Evolutionary conservation across 2,797 vertebrate species (phyloP).

Genomic region (Cossypha caffra): DNA sequence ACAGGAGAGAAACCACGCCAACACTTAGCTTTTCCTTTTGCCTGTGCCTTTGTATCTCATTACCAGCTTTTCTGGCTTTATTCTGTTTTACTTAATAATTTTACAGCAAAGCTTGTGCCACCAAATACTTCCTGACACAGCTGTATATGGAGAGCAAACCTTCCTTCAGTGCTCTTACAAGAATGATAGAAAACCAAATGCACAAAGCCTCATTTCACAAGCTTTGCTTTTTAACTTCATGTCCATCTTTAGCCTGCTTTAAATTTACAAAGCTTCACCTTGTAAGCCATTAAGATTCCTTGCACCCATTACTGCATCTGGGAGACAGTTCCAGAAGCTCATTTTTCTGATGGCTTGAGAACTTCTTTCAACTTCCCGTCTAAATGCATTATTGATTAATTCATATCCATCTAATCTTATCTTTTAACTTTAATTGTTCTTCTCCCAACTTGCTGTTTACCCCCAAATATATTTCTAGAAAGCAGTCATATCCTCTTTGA

Average conservation of each 20-base stretch:
- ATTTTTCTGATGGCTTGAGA: background rate
- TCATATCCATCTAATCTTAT: background rate
- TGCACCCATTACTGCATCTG: background rate
- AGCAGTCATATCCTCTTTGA: background rate
- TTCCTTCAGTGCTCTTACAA: background rate
- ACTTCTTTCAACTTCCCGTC: background rate
- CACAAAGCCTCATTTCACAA: background rate
- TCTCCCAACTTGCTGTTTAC: background rate
- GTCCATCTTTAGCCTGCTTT: background rate
- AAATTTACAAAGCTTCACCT: background rate
- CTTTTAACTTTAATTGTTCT: background rate
- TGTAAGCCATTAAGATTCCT: background rate
- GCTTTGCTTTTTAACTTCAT: background rate
- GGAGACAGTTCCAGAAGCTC: background rate
- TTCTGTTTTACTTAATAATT: background rate
- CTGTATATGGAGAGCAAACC: background rate
- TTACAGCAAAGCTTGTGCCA: background rate
- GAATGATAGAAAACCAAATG: background rate
- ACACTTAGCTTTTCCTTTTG: background rate
- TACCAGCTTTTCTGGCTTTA: background rate
- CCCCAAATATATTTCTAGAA: background rate
- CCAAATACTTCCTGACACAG: background rate
- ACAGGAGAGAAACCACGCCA: background rate
- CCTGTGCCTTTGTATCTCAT: background rate
- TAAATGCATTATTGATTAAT: constrained; percentile 29